Evolutionary conservation across 2,888 invertebrate species (phyloP), one percentile per base, ranked within the genome.

Genomic region (Phortica okadai): DNA sequence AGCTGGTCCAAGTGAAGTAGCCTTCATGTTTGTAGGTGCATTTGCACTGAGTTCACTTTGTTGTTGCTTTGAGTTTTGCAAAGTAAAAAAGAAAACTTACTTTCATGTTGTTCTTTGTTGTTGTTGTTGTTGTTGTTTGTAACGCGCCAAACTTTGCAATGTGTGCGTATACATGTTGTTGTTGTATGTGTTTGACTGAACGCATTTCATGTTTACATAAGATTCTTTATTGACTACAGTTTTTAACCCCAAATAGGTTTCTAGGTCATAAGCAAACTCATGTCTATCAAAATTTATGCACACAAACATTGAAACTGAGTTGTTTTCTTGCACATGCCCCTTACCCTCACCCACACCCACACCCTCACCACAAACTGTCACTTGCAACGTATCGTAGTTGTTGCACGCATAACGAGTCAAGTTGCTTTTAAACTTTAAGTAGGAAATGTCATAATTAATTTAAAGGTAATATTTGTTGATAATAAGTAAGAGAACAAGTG

Each of bases 161-260:
- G 62, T 62, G 25, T 8, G 62, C 16, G 62, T 62, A 3, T 66
- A 33, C 41, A 8, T 11, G 14, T 66, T 2, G 10, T 25, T 54
- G 33, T 33, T 44, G 25, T 54, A 25, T 50, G 54, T 54, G 50
- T 69, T 45, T 69, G 50, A 16, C 8, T 72, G 25, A 33, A 14
- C 54, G 33, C n/a, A 7, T 54, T 14, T 56, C 33, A 21, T 72
- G 70, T 72, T 72, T 72, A 72, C 70, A 72, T 72, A 72, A 72
- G 70, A 72, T n/a, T 45, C 45, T 50, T 76, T 75, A 76, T 86
- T 85, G 85, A 84, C 86, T 88, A 80, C 81, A 80, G 82, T 77
- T 74, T 81, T 79, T 44, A 42, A 44, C 44, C 44, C 79, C 85
- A 85, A 84, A 87, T 85, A 62, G 70, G 70, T 72, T 72, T 72